Base-by-base conservation (phyloP, 2,113 vertebrate species). In the Saccopteryx leptura region DNA sequence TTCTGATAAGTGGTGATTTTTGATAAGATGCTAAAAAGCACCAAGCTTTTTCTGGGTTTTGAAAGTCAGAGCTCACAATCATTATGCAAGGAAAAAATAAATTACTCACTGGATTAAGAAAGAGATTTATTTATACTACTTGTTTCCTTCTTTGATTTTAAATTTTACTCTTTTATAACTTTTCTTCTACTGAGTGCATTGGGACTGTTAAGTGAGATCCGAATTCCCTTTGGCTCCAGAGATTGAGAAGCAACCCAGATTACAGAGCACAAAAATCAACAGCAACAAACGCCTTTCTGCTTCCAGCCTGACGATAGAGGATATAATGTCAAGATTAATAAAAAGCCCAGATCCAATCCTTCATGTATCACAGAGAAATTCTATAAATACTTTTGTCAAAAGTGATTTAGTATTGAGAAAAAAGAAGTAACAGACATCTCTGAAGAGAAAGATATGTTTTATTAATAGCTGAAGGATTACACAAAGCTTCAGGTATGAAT, bases 181-280 rank as follows among this genome's bases (percentile, higher is more conserved):
- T 89, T 80, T 90, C 81, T 85, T 46, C 61, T 50, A 21, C 19
- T 81, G n/a, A 80, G 21, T 85, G 23, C n/a, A 52, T 46, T 90
- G 18, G 61, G 4, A 46, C 61, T 69, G 23, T 83, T 90, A 69
- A 9, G 50, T 21, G 72, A 78, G 11, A 88, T 28, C 33, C 88
- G 72, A 84, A 54, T 33, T 94, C 66, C 72, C 26, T 28, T 10
- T 66, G n/a, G 81, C 85, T 90, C 10, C 19, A 8, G 23, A 71
- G 26, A 74, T 90, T 92, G 54, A 75, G 92, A 89, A 94, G 81
- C 75, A 92, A 60, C 66, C 48, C 46, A 81, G 39, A 95, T 89
- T 92, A 58, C 4, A 71, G 28, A 56, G 10, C 10, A 52, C 31
- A 26, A 69, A 84, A n/a, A 54, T 84, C 56, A 92, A 61, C 5